phyloP scores from a whole-genome alignment of 2,113 vertebrate genomes.

The Euleptes europaea region DNA sequence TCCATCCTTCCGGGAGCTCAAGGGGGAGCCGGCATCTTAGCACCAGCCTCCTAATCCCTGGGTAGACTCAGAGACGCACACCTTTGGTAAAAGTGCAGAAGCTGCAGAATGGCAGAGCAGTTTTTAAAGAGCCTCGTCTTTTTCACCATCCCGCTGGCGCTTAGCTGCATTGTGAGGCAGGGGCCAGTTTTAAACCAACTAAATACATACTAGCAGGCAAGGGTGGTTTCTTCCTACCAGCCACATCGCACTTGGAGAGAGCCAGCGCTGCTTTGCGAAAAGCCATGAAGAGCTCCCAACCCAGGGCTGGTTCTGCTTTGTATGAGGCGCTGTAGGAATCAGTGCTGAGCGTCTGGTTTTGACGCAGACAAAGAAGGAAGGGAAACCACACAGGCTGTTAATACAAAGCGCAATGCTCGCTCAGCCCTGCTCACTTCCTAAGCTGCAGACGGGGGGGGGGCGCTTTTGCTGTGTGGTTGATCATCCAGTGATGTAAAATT shows the following conservation, averaged over 20 bases:
- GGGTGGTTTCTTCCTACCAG: background rate
- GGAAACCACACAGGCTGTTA: background rate
- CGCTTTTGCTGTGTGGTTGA: background rate
- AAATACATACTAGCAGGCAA: background rate
- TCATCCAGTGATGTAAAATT: background rate
- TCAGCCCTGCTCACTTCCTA: background rate
- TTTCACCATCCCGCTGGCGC: background rate
- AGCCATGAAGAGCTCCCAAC: too few relatives aligned
- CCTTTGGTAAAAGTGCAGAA: background rate
- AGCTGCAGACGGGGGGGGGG: too few relatives aligned
- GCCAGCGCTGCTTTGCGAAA: background rate
- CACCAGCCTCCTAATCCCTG: too few relatives aligned
- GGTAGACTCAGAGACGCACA: too few relatives aligned
- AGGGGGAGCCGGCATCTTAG: too few relatives aligned
- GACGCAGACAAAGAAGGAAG: background rate
- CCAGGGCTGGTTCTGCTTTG: background rate
- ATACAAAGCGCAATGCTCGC: background rate
- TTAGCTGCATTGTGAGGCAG: background rate
- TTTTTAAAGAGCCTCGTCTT: background rate
- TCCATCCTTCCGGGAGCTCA: too few relatives aligned
- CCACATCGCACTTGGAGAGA: too few relatives aligned
- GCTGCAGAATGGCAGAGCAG: background rate
- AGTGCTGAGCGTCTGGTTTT: background rate
- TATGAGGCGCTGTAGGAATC: background rate
- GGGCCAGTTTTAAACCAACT: background rate